Conservation (phyloP, 2,113 vertebrate genomes). For the Podocnemis expansa region DNA sequence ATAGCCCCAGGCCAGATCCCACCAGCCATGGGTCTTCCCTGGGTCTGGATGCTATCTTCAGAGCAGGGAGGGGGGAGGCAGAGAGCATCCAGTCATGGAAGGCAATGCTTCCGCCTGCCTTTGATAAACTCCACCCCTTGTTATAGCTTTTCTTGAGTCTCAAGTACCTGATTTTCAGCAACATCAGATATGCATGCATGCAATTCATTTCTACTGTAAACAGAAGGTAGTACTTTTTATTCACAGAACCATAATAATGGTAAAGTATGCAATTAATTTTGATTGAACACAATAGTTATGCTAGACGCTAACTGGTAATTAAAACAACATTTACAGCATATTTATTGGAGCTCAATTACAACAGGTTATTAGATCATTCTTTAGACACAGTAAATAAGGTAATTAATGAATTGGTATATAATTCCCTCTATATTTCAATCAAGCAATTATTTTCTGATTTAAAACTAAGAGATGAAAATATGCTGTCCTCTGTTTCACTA, state of each 20-base stretch:
- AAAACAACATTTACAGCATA: background rate
- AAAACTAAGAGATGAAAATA: background rate
- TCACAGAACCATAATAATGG: background rate
- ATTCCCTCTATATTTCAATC: background rate
- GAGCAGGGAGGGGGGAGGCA: too few relatives aligned
- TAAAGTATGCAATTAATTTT: background rate
- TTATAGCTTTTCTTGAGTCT: background rate
- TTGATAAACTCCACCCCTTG: too few relatives aligned
- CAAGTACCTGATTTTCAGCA: background rate
- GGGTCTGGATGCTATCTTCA: too few relatives aligned
- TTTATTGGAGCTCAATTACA: background rate
- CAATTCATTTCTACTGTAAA: background rate
- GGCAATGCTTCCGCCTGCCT: too few relatives aligned
- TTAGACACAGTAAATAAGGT: background rate
- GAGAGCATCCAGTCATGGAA: too few relatives aligned
- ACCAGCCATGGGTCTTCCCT: too few relatives aligned
- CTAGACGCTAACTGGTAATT: background rate
- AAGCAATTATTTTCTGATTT: background rate
- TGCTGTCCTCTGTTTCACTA: background rate
- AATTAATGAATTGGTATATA: background rate
- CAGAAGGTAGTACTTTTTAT: background rate
- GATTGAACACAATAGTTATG: background rate
- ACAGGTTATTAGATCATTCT: background rate
- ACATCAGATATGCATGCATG: background rate
- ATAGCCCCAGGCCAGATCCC: too few relatives aligned